Conservation (phyloP, 2,888 invertebrate genomes). For the Protula sp. region DNA sequence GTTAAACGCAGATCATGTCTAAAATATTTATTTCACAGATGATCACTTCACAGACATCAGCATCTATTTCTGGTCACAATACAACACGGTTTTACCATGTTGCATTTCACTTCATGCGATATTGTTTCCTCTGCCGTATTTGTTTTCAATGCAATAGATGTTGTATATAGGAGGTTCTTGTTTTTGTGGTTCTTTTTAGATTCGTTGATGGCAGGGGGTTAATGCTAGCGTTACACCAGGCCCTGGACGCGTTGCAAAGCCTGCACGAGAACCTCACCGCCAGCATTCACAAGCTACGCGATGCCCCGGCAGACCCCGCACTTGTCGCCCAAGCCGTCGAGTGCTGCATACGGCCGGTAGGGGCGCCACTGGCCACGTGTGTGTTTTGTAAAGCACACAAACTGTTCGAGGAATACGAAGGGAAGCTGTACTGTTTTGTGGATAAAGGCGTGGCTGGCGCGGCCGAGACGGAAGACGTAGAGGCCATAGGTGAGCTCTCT, state of each 20-base stretch:
- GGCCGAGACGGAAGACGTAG: background rate
- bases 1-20: too few species aligned
- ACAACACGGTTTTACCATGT: too few species aligned
- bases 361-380: constrained; percentile 37
- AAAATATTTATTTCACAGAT: too few species aligned
- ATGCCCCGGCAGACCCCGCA: constrained; percentile 35
- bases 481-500: too few species aligned
- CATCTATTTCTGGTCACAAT: too few species aligned
- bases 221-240: constrained; percentile 45
- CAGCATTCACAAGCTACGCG: constrained; percentile 43
- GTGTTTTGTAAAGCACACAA: constrained; percentile 52
- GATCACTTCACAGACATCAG: too few species aligned
- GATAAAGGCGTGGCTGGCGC: constrained; percentile 41
- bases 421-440: constrained; percentile 58
- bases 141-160: too few species aligned
- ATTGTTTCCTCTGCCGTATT: too few species aligned
- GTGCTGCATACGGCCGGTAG: constrained; percentile 60
- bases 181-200: too few species aligned
- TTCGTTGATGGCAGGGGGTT: constrained; percentile 48
- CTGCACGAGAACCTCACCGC: constrained; percentile 44
- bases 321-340: constrained; percentile 58
- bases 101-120: too few species aligned
- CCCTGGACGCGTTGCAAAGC: constrained; percentile 46
- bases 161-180: too few species aligned
- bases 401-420: constrained; percentile 53